A percentile compares a stretch with the other conserved stretches of the same genome.
These are phyloP conservation scores for Thomomys bottae DNA, from an alignment of 2,113 vertebrate species.

Conservation along the genomic window DNA sequence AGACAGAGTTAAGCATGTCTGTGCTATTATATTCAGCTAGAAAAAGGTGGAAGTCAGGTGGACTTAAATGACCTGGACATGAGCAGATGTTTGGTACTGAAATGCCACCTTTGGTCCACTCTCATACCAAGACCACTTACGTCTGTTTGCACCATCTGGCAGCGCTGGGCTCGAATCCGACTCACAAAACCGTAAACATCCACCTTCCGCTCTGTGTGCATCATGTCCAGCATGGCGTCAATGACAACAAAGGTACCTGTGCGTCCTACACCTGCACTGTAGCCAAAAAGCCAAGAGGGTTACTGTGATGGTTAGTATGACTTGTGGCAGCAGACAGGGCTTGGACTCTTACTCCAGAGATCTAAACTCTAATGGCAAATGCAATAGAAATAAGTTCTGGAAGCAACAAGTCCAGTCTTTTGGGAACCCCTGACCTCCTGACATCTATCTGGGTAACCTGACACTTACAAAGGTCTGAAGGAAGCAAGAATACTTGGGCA, in stretches of 20 bases:
- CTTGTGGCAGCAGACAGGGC: background rate
- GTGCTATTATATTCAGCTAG: background rate
- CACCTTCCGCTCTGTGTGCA: conserved; percentile 95
- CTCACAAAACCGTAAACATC: conserved; percentile 98
- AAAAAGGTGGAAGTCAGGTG: conserved; percentile 30
- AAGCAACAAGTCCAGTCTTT: background rate
- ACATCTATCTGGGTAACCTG: background rate
- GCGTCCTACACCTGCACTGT: conserved; percentile 95
- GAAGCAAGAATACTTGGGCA: background rate
- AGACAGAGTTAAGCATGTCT: background rate
- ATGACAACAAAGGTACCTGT: conserved; percentile 99
- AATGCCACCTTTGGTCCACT: background rate
- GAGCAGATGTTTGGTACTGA: background rate
- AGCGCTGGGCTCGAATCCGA: conserved; percentile 96
- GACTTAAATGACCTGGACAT: background rate
- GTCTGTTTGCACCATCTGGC: conserved; percentile 99
- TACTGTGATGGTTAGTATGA: background rate
- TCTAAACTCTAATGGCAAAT: background rate
- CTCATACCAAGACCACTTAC: conserved; percentile 85
- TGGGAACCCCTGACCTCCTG: background rate
- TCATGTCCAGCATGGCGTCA: conserved; percentile 99
- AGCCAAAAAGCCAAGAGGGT: conserved; percentile 69
- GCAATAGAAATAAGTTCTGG: background rate
- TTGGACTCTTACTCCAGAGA: background rate
- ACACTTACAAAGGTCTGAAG: background rate